Evolutionary conservation across 2,113 vertebrate species (phyloP), one percentile per base, ranked within the genome.

Genomic region (Felis catus): DNA sequence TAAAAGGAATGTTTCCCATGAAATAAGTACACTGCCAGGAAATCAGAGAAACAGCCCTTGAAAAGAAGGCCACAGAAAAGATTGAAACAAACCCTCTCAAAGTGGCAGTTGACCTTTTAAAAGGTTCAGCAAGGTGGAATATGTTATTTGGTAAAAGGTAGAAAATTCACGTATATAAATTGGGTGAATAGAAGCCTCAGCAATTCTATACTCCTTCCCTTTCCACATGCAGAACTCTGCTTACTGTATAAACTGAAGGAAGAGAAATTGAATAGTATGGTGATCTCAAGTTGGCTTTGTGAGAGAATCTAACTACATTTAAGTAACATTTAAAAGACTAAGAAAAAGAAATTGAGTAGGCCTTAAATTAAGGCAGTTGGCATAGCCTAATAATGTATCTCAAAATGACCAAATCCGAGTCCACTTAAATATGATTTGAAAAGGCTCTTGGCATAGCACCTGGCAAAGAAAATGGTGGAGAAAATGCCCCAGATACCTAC

Each of bases 11-110:
- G 78, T 78, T 96, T 96, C 95, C 89, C 85, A 85, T 95, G 97
- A 96, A 96, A 95, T 88, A 89, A 83, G 84, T 92, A 85, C 66
- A 86, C 90, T 68, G 81, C 73, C 13, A 63, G 85, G 97, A 98
- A 98, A 97, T 95, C 96, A 93, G 94, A 98, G 97, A 97, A 95
- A 33, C 66, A 45, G 19, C 33, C 36, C 39, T 94, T 91, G 53
- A 86, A 96, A 96, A 95, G 95, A 95, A 78, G 76, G 80, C 65
- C 4, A 9, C 76, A 91, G 87, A 90, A 96, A 89, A 86, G 96
- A 53, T 27, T n/a, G 90, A 86, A 93, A 95, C 76, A 88, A 96
- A 48, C 11, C 36, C 73, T 91, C 76, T 96, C 91, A 82, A 84
- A 90, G 90, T 83, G 82, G 86, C 68, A 83, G 71, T 10, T 95